phyloP scores from a whole-genome alignment of 2,888 invertebrate genomes.

The Hyppa rectilinea region DNA sequence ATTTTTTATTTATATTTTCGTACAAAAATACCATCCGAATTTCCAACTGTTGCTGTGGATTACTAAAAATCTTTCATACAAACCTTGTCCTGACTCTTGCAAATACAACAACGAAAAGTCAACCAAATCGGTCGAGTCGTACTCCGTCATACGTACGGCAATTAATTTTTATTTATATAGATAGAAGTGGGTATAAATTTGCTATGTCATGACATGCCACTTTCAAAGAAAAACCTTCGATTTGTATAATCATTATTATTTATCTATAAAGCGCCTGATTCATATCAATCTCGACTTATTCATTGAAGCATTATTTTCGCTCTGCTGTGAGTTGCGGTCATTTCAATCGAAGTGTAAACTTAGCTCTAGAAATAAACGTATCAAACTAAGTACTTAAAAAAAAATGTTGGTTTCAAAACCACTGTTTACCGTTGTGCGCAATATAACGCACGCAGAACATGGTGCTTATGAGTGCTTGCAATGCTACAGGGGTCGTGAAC shows the following conservation, averaged over 20 bases:
- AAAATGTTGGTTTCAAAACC: not conserved
- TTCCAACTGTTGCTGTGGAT: too few relatives aligned
- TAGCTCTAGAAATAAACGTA: too few relatives aligned
- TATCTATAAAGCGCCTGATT: conserved; percentile 4
- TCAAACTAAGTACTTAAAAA: not conserved
- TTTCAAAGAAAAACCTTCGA: conserved; percentile 31
- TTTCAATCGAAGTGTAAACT: not conserved
- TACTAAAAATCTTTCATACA: too few relatives aligned
- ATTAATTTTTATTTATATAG: too few relatives aligned
- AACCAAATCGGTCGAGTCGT: too few relatives aligned
- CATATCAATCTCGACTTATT: not conserved
- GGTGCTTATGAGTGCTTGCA: not conserved
- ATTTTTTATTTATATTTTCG: too few relatives aligned
- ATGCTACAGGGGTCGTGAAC: not conserved
- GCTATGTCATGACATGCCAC: conserved; percentile 32
- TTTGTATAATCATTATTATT: conserved; percentile 1
- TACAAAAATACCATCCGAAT: too few relatives aligned
- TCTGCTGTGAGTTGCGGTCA: not conserved
- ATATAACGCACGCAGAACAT: not conserved
- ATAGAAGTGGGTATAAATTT: too few relatives aligned
- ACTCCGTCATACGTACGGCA: too few relatives aligned
- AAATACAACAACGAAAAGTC: too few relatives aligned
- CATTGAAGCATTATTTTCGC: not conserved
- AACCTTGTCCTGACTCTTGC: too few relatives aligned
- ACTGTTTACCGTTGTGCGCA: not conserved